Evolutionary conservation across 1,140 invertebrate genomes (phyloP), one percentile per base, ranked within the genome.

Genomic region (Pogonomyrmex barbatus): DNA sequence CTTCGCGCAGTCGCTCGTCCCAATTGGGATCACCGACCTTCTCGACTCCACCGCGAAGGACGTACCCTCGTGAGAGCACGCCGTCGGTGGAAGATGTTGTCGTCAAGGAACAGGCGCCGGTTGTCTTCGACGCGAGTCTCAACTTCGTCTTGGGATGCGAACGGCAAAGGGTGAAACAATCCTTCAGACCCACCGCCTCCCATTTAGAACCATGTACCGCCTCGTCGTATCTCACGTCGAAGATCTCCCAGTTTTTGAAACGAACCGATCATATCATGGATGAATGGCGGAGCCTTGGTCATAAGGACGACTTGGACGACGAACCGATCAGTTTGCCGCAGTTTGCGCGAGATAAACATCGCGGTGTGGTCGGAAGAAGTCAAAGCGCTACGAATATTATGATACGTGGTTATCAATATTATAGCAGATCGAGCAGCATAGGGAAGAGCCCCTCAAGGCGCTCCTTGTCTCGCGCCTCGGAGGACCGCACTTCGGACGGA

Each of bases 261-360:
- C 96, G 97, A 76, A 98, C 97, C 3, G 97, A 98, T 93, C 97
- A 98, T 92, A 96, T 98, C 0, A 97, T 97, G 96, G 97, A 98
- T 87, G 97, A 98, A 91, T 98, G 97, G 97, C 96, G 96, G 83
- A 95, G 96, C 77, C 89, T 97, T 6, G 96, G 96, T 0, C 96
- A 96, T 75, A 96, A 95, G 86, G 96, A 96, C 87, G 95, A 96
- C 2, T 85, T 88, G 0, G 92, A 93, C 4, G 89, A 91, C 62
- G 94, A 95, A 33, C 83, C 95, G 50, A 93, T 95, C 14, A 85
- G 42, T 12, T 36, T 87, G 30, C 54, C 65, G 8, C 36, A 87
- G 24, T 24, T 24, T 10, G 42, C 42, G 10, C 67, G 76, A 3
- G 75, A 84, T 58, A 76, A 68, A 10, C 33, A 70, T 30, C 77